Conservation (phyloP, 2,797 vertebrate genomes). For the Crenuchus spilurus region DNA sequence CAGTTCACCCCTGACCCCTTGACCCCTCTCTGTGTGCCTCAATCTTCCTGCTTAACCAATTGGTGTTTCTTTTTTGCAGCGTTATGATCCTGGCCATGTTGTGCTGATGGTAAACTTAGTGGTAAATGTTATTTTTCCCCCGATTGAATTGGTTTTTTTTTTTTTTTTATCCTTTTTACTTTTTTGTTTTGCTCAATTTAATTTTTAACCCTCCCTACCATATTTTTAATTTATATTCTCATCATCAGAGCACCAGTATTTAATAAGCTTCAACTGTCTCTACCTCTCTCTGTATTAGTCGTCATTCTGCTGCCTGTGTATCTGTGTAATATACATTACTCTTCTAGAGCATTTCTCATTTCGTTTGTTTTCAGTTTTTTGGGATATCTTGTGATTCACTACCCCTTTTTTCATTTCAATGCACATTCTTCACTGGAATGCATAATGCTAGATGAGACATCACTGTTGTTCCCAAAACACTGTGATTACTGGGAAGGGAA, state of each 20-base stretch:
- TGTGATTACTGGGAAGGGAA: constrained; percentile 73
- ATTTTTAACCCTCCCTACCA: constrained; percentile 52
- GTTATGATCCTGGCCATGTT: constrained; percentile 99
- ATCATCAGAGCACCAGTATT: constrained; percentile 84
- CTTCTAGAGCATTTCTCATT: constrained; percentile 82
- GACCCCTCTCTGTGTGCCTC: constrained; percentile 84
- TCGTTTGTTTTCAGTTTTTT: constrained; percentile 94
- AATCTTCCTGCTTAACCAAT: constrained; percentile 99
- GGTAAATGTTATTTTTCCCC: constrained; percentile 99
- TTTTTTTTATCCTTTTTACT: constrained; percentile 85
- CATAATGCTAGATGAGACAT: constrained; percentile 88
- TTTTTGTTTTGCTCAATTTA: constrained; percentile 75
- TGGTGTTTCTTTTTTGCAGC: constrained; percentile 99
- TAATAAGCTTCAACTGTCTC: constrained; percentile 77
- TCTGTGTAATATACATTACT: constrained; percentile 88
- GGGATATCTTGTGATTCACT: constrained; percentile 79
- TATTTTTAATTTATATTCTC: constrained; percentile 60
- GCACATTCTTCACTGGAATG: constrained; percentile 90
- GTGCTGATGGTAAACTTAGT: constrained; percentile 99
- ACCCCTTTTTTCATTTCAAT: constrained; percentile 72
- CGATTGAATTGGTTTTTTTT: constrained; percentile 92
- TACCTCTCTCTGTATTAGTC: constrained; percentile 93
- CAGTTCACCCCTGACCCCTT: constrained; percentile 70
- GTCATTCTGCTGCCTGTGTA: constrained; percentile 99
- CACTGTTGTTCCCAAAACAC: constrained; percentile 72